phyloP scores from a whole-genome alignment of 1,140 invertebrate genomes.

The Procambarus clarkii region DNA sequence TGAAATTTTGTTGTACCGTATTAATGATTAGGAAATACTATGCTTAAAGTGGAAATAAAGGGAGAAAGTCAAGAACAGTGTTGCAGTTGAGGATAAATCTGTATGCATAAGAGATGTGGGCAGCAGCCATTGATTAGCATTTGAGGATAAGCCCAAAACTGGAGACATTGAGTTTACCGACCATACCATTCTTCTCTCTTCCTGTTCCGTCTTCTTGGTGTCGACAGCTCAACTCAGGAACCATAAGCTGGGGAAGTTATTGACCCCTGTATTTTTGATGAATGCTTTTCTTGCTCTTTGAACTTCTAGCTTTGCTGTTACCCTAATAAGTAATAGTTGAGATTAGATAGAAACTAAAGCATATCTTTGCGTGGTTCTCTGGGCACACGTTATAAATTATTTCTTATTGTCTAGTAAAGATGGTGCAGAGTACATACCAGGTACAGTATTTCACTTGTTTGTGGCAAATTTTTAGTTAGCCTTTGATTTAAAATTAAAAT shows the following conservation, averaged over 20 bases:
- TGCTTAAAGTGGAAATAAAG: neutral
- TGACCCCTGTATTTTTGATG: constrained; percentile 17
- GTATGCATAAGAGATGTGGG: neutral
- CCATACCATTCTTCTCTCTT: constrained; percentile 14
- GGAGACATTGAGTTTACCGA: neutral
- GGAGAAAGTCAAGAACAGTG: neutral
- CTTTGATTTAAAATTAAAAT: too few species aligned
- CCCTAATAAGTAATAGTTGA: neutral
- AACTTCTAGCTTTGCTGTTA: constrained; percentile 13
- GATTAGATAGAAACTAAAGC: neutral
- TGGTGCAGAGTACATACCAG: neutral
- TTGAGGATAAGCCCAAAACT: neutral
- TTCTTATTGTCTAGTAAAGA: neutral
- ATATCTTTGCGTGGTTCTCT: neutral
- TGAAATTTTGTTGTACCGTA: neutral
- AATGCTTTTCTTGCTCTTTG: constrained; percentile 17
- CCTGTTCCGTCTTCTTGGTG: constrained; percentile 3
- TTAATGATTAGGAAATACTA: neutral
- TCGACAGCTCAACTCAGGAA: constrained; percentile 23
- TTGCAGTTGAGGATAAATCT: neutral
- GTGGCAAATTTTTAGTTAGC: neutral
- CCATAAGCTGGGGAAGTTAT: constrained; percentile 21
- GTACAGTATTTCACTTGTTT: neutral
- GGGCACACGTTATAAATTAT: neutral
- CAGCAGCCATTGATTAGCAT: neutral